phyloP scores from a whole-genome alignment of 2,797 vertebrate species.

The Acanthiza pusilla region DNA sequence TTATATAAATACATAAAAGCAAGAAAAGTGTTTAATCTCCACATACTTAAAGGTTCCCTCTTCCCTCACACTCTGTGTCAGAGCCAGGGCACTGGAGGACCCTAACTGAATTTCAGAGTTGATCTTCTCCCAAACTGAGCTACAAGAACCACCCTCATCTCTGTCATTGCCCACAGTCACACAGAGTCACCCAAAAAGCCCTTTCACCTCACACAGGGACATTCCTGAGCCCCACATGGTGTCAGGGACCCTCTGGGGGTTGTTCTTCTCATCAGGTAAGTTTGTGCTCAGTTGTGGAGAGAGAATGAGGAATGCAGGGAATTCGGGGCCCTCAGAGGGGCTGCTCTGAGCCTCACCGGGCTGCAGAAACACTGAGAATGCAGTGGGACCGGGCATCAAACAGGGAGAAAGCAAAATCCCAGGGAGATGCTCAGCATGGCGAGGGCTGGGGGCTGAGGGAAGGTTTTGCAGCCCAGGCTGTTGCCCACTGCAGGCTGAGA shows the following conservation, averaged over 20 bases:
- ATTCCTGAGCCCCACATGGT: neutral
- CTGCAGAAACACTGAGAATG: too few species aligned
- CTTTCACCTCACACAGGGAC: too few species aligned
- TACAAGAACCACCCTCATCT: neutral
- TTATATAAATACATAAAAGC: neutral
- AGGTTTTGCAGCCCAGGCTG: too few species aligned
- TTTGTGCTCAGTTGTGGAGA: neutral
- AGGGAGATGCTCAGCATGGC: too few species aligned
- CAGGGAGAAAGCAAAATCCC: too few species aligned
- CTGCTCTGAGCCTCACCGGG: neutral
- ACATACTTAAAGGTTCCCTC: neutral
- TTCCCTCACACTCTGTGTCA: neutral
- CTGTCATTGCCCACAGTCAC: neutral
- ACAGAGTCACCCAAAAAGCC: neutral
- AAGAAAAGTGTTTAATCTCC: neutral
- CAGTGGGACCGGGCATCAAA: too few species aligned
- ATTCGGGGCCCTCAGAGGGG: too few species aligned
- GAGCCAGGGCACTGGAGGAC: neutral
- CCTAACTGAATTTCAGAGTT: neutral
- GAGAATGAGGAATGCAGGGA: neutral
- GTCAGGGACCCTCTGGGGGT: neutral
- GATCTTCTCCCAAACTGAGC: neutral
- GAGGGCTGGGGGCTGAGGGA: too few species aligned
- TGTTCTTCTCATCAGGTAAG: neutral
- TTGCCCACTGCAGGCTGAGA: too few species aligned